These are phyloP conservation scores for Pteropus alecto DNA, from an alignment of 2,113 vertebrate genomes.

Conservation along the genomic window DNA sequence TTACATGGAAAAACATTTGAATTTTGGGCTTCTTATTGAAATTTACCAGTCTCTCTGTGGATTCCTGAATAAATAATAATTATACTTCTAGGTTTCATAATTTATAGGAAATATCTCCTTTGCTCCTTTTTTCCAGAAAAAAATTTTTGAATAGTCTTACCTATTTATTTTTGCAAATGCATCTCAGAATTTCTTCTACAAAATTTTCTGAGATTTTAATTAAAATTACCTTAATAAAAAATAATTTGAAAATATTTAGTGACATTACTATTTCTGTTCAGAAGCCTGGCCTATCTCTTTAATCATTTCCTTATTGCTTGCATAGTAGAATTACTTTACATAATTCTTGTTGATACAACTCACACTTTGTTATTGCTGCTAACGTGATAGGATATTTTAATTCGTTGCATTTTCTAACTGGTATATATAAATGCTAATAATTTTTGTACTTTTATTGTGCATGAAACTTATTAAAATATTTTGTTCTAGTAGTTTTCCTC, in stretches of 20 bases:
- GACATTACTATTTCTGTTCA: not conserved
- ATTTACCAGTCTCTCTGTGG: not conserved
- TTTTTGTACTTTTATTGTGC: not conserved
- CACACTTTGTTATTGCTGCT: not conserved
- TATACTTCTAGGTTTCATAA: not conserved
- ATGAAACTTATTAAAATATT: not conserved
- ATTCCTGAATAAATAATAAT: not conserved
- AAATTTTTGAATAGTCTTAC: not conserved
- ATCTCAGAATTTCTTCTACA: not conserved
- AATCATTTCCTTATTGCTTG: not conserved
- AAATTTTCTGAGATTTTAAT: not conserved
- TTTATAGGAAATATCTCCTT: not conserved
- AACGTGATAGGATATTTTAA: not conserved
- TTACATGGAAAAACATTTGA: not conserved
- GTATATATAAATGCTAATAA: not conserved
- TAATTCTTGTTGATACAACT: not conserved
- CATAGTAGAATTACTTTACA: not conserved
- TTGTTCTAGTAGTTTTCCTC: not conserved
- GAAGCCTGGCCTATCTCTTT: not conserved
- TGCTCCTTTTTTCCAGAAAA: not conserved
- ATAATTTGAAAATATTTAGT: not conserved
- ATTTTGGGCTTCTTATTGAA: not conserved
- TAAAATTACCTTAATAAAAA: not conserved
- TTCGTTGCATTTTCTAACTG: not conserved
- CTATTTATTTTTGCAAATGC: not conserved